phyloP scores from a whole-genome alignment of 2,888 invertebrate genomes.

The Neelides folsomi region DNA sequence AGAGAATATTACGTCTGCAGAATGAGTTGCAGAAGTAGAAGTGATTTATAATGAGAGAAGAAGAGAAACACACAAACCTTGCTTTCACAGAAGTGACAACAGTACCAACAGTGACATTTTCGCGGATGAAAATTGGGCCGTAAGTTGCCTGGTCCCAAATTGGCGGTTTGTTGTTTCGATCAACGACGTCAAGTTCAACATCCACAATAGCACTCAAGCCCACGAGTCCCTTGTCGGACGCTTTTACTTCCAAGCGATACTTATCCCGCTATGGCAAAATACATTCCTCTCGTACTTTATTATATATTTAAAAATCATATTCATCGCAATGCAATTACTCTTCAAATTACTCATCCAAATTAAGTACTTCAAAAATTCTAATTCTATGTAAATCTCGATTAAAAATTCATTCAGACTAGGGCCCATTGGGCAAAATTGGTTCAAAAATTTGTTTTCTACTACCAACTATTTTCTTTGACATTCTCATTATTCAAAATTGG shows the following conservation, averaged over 20 bases:
- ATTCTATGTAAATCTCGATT: too few species aligned
- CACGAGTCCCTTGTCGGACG: conserved; percentile 77
- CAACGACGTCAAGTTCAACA: conserved; percentile 95
- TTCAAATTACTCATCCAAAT: too few species aligned
- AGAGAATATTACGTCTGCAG: background rate
- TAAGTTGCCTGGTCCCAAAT: conserved; percentile 89
- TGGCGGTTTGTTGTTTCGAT: conserved; percentile 94
- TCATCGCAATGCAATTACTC: too few species aligned
- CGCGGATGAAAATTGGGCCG: conserved; percentile 95
- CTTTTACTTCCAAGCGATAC: conserved; percentile 90
- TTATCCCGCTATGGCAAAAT: conserved; percentile 64
- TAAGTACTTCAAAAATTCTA: too few species aligned
- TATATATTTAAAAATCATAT: too few species aligned
- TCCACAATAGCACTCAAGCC: conserved; percentile 89
- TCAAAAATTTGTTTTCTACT: too few species aligned
- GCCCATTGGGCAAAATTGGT: too few species aligned
- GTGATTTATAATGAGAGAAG: background rate
- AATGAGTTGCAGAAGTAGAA: background rate
- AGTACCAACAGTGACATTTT: conserved; percentile 98
- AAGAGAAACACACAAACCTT: conserved; percentile 47
- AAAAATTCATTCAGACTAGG: too few species aligned
- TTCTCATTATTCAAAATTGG: too few species aligned
- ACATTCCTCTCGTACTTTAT: background rate
- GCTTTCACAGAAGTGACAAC: conserved; percentile 96
- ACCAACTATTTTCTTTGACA: too few species aligned